phyloP scores from a whole-genome alignment of 2,797 vertebrate genomes.

The Pangasius mekongensis region DNA sequence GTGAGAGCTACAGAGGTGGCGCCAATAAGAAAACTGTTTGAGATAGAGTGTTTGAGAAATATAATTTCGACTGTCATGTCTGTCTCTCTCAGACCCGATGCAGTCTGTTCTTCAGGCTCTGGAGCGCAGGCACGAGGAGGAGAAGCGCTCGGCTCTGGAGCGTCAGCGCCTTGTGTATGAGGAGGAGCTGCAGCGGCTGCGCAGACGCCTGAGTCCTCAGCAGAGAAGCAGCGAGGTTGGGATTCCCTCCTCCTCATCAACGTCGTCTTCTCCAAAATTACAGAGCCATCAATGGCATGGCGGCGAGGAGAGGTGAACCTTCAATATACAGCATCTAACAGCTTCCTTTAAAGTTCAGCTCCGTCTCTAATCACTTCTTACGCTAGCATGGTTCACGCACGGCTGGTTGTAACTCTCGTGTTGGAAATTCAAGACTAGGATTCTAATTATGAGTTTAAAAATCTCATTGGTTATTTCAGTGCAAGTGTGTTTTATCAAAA shows the following conservation, averaged over 20 bases:
- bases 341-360: background rate
- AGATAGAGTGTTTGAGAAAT: background rate
- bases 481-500: background rate
- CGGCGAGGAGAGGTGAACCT: slow-evolving; percentile 87
- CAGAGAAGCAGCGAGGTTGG: slow-evolving; percentile 79
- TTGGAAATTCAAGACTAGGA: background rate
- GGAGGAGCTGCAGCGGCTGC: slow-evolving; percentile 89
- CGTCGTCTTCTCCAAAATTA: slow-evolving; percentile 64
- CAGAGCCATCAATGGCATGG: slow-evolving; percentile 89
- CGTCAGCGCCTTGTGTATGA: slow-evolving; percentile 91
- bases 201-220: slow-evolving; percentile 78
- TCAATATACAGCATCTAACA: background rate
- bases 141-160: slow-evolving; percentile 89
- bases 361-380: background rate
- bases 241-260: slow-evolving; percentile 73
- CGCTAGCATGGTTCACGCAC: background rate
- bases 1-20: slow-evolving; percentile 22
- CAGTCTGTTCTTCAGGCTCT: slow-evolving; percentile 88
- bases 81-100: slow-evolving; percentile 82
- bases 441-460: background rate
- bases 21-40: background rate
- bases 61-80: background rate
- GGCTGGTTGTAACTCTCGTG: background rate
- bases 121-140: slow-evolving; percentile 90
- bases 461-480: background rate